Base-by-base conservation (phyloP, 2,888 invertebrate species). In the Eupithecia exiguata region DNA sequence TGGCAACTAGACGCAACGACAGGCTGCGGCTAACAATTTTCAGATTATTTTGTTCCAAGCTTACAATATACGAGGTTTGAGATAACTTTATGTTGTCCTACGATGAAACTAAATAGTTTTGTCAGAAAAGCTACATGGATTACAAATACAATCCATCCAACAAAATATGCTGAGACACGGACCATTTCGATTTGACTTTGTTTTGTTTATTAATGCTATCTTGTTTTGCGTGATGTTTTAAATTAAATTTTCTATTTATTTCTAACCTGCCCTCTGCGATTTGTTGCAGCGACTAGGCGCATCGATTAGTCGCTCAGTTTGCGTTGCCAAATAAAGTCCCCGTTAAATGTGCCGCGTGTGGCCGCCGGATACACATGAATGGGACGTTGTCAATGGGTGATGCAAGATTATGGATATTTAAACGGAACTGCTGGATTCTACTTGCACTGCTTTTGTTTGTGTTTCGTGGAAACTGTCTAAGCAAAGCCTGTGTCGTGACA, bases 341-440 rank as follows among this genome's bases (percentile, higher is more conserved):
- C 86, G 85, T 88, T 84, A 87, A 87, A 86, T 79, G 74, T 77
- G 75, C 65, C 83, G 89, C 87, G 91, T 91, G 92, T 92, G 92
- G 92, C 84, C 91, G 86, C 90, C 89, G 92, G 92, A 92, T 83
- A 86, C 74, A 70, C 58, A 80, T 86, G 84, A 86, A 86, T 84
- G 84, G 83, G 78, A 84, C 86, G 80, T 81, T 87, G 85, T 84
- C 80, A 73, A 74, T 72, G 71, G 74, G 74, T 79, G 82, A 78
- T 77, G 77, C 74, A 74, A 78, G 69, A 75, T 80, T 77, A 76
- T 76, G 70, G 61, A 40, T 73, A 73, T 73, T 76, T 69, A 73
- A 76, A 73, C 69, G 62, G 63, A 71, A 72, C 68, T 71, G 49
- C 61, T 36, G 63, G 10, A n/a, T 62, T 18, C 35, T 66, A 21